A percentile compares a stretch with the other conserved stretches of the same genome.
Evolutionary conservation across 1,140 invertebrate species (phyloP).

Genomic region (Zaprionus nigranus): DNA sequence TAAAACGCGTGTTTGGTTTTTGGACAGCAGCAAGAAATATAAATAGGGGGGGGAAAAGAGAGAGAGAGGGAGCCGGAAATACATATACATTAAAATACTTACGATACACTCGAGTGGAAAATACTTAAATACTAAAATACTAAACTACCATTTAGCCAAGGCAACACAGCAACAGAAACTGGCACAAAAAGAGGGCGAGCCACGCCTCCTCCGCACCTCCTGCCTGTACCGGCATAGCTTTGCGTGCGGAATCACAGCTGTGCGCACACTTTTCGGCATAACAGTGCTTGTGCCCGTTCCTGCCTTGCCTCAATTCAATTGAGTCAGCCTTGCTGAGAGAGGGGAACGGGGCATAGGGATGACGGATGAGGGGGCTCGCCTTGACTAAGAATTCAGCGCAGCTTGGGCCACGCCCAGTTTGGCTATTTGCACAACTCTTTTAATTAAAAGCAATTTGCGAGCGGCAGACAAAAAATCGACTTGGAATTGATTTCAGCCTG

Average conservation of each 20-base stretch:
- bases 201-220: background rate
- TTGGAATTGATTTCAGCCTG: slow-evolving; percentile 71
- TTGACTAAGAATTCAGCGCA: slow-evolving; percentile 11
- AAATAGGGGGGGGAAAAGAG: background rate
- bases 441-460: slow-evolving; percentile 81
- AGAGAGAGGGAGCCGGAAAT: slow-evolving; percentile 63
- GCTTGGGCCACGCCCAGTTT: slow-evolving; percentile 22
- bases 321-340: background rate
- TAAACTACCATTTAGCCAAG: slow-evolving; percentile 26
- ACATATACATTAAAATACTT: slow-evolving; percentile 79
- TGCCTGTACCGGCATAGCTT: slow-evolving; percentile 16
- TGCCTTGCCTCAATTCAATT: slow-evolving; percentile 47
- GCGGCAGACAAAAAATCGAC: slow-evolving; percentile 64
- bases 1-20: slow-evolving; percentile 72
- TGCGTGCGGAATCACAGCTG: slow-evolving; percentile 16
- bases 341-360: background rate
- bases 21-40: slow-evolving; percentile 19
- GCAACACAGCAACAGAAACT: slow-evolving; percentile 2
- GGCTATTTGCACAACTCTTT: slow-evolving; percentile 63
- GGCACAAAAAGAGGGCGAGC: slow-evolving; percentile 23
- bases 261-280: slow-evolving; percentile 12
- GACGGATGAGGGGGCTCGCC: background rate
- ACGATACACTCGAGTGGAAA: slow-evolving; percentile 62
- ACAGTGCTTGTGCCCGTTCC: slow-evolving; percentile 7
- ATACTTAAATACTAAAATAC: slow-evolving; percentile 36